Evolutionary conservation across 2,888 invertebrate species (phyloP).

Genomic region (Auanema freiburgensis): DNA sequence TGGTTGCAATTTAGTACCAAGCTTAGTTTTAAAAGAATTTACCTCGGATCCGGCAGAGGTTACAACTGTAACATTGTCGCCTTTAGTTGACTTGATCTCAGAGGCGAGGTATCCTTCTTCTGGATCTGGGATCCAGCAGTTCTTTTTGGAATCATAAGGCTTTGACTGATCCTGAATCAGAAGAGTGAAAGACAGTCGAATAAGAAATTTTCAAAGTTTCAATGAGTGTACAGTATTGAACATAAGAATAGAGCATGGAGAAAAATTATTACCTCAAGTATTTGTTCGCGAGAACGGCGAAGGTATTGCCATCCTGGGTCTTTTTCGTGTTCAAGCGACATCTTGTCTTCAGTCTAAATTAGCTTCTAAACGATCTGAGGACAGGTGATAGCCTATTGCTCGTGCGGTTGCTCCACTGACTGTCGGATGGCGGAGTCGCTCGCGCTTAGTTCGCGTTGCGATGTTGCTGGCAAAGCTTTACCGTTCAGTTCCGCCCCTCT

Average conservation of each 20-base stretch:
- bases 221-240: no score
- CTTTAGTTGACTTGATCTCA: conserved; percentile 91
- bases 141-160: conserved; percentile 99
- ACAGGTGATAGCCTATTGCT: no score
- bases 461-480: no score
- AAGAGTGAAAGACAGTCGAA: not conserved
- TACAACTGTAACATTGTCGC: conserved; percentile 90
- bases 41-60: conserved; percentile 77
- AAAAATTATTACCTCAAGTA: conserved; percentile 48
- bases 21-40: not conserved
- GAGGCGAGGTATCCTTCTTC: conserved; percentile 52
- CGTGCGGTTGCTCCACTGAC: no score
- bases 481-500: no score
- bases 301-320: conserved; percentile 65
- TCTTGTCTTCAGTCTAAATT: no score
- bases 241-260: not conserved
- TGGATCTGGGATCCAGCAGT: conserved; percentile 97
- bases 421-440: no score
- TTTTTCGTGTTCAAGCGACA: conserved; percentile 62
- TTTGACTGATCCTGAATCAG: conserved; percentile 84
- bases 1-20: no score
- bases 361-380: no score
- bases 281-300: conserved; percentile 59
- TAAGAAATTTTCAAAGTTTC: no score
- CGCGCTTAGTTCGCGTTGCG: no score